Conservation (phyloP, 2,797 vertebrate genomes). For the Tympanoctomys barrerae region DNA sequence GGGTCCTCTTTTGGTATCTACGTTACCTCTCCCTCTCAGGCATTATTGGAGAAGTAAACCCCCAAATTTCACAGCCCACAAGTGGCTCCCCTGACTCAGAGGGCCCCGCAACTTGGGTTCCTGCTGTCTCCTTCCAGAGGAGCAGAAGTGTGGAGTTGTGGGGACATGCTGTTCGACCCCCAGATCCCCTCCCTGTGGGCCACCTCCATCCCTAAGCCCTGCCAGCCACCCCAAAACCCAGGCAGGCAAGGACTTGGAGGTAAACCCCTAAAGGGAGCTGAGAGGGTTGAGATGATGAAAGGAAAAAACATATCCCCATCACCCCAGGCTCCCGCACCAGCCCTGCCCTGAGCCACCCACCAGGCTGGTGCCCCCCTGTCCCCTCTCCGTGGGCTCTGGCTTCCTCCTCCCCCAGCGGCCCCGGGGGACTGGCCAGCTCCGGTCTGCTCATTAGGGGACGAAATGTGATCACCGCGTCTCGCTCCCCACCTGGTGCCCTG, state of each 20-base stretch:
- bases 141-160: not conserved
- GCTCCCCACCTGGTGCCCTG: slow-evolving; percentile 81
- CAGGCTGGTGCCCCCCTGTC: not conserved
- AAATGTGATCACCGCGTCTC: slow-evolving; percentile 81
- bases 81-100: not conserved
- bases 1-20: not conserved
- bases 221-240: not conserved
- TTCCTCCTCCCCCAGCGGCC: not conserved
- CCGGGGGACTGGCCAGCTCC: slow-evolving; percentile 74
- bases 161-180: not conserved
- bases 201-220: not conserved
- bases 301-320: accelerated
- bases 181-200: not conserved
- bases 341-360: slow-evolving; percentile 2
- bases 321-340: slow-evolving; percentile 12
- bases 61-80: slow-evolving; percentile 4
- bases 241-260: not conserved
- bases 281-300: not conserved
- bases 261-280: no score
- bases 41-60: not conserved
- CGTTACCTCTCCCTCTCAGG: not conserved
- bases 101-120: not conserved
- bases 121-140: not conserved
- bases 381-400: not conserved
- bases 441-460: slow-evolving; percentile 79